Evolutionary conservation across 2,113 vertebrate genomes (phyloP), one percentile per base, ranked within the genome.

Genomic region (Peromyscus leucopus): DNA sequence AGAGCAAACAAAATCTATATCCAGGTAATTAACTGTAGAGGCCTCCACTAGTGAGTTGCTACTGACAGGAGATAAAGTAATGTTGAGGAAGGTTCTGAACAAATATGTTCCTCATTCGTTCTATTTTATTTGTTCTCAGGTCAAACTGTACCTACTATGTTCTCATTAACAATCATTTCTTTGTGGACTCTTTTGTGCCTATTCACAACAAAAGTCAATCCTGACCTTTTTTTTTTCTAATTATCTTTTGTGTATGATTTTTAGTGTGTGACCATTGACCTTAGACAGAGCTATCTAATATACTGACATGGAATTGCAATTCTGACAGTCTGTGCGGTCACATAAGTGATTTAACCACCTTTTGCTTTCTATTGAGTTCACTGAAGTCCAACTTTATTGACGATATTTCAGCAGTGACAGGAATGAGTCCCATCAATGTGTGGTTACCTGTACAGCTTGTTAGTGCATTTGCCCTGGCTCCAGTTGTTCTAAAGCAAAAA

Each of bases 151-250:
- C 93, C 90, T 67, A 95, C 96, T 88, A 96, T 91, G 46, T 96
- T 88, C 82, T 90, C 83, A 96, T 93, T 96, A 97, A 93, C 39
- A 57, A 82, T 24, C 10, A 42, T 33, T 36, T 92, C 61, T 93
- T 96, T 92, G 96, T 87, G 90, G 78, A 91, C 8, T 74, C 1
- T 7, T 96, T 95, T 17, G 86, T 71, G 55, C 83, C 67, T 57
- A 15, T 94, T 97, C 67, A 92, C 96, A 78, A 79, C 86, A 65
- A 95, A 93, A 97, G 26, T 63, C 92, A 97, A 94, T 0, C 5
- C 90, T 95, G 87, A 94, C 39, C 46, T 48, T 36, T 22, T 91
- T 98, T 97, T 97, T 95, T 94, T 79, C 91, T 96, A 95, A 94
- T 84, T 98, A 90, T 79, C 39, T 57, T 72, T 8, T 19, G 36